Percentiles rank a stretch among this genome's conserved stretches.
phyloP scores from a whole-genome alignment of 1,140 invertebrate species.

The Drosophila leontia region DNA sequence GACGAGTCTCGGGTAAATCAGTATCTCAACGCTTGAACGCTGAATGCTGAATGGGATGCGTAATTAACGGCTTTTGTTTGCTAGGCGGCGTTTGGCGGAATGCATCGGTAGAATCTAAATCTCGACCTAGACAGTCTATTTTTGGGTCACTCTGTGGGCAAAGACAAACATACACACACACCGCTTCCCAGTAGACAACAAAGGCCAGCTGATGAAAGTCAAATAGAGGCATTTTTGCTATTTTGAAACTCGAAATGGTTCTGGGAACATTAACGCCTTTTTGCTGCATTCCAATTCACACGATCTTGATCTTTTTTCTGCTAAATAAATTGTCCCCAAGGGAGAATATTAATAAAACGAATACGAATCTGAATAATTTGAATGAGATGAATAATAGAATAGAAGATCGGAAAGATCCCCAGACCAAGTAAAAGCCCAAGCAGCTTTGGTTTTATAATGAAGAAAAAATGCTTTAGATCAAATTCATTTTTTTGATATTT shows the following conservation, averaged over 20 bases:
- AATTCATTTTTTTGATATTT: background rate
- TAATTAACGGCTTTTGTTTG: conserved; percentile 52
- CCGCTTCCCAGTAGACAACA: conserved; percentile 25
- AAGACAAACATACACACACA: conserved; percentile 16
- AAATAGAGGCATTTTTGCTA: conserved; percentile 6
- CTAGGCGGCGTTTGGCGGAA: conserved; percentile 4
- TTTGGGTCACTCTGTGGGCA: conserved; percentile 55
- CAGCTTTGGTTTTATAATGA: background rate
- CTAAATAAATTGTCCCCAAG: background rate
- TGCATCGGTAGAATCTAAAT: conserved; percentile 7
- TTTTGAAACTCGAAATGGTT: conserved; percentile 15
- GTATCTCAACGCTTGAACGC: background rate
- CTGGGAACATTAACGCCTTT: background rate
- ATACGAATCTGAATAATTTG: no score
- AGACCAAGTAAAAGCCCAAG: background rate
- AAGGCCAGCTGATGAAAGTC: conserved; percentile 30
- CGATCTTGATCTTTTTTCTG: background rate
- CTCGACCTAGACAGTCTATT: conserved; percentile 56
- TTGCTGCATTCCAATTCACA: conserved; percentile 21
- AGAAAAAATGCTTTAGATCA: background rate
- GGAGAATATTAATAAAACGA: no score
- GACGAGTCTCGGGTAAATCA: conserved; percentile 6
- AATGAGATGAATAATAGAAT: no score
- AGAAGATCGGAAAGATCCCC: background rate
- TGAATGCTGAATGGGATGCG: conserved; percentile 71